Base-by-base conservation (phyloP, 2,797 vertebrate species). In the Gallirallus australis region DNA sequence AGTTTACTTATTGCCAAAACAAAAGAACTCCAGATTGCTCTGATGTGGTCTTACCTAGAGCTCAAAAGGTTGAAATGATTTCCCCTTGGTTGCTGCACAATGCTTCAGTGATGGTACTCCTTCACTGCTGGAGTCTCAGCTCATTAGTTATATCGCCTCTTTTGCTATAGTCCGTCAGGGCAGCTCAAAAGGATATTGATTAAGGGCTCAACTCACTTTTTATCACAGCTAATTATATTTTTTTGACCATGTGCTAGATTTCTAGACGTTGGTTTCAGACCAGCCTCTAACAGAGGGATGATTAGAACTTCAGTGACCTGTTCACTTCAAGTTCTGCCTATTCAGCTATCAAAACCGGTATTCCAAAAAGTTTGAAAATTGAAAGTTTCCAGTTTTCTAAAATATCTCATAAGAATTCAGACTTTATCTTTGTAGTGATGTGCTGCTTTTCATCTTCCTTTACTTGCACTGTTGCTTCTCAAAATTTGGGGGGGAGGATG, bases 111-210 rank as follows among this genome's bases (percentile, higher is more conserved):
- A 1, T 61, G 64, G 52, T 70, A 31, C 42, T 60, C 63, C 66
- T 82, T 53, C 0, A 0, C 50, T 68, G 71, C 79, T 89, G 59
- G 54, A 52, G 70, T 70, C 95, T 82, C 65, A 50, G 66, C 83
- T 97, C 77, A 89, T 94, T 95, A 94, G 60, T 87, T 94, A 16
- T 20, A 75, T 23, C 63, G 82, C n/a, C 31, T 96, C 60, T 90
- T 70, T 66, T 85, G 83, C 70, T 79, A 30, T 31, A 89, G 90
- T 60, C 69, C 92, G 56, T 92, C 89, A 92, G 76, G 86, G 50
- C 69, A 95, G 47, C 86, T 95, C 89, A 84, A 90, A 96, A 96
- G 52, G 57, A 4, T 96, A 95, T 96, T 91, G 94, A 97, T 96
- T 97, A 96, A 96, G 88, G 87, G 52, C 52, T 97, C 93, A 94